These are phyloP conservation scores for Nasonia oneida DNA, from an alignment of 2,888 invertebrate species.

Conservation along the genomic window DNA sequence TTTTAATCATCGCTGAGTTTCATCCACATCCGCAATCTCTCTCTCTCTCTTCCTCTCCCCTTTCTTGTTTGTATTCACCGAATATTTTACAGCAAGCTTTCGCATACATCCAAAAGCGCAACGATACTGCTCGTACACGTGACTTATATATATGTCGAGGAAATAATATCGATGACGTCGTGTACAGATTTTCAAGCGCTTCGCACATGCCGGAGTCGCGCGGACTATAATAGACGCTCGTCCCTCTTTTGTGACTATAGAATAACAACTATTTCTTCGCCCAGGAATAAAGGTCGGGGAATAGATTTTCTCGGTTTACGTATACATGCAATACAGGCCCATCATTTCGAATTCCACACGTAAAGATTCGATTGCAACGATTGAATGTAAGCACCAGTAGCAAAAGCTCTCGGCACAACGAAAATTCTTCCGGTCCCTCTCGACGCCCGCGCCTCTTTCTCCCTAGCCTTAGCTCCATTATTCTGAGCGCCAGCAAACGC, in stretches of 20 bases:
- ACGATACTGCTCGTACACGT: neutral
- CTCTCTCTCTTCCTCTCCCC: no score
- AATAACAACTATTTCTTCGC: neutral
- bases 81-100: conserved; percentile 16
- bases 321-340: neutral
- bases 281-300: neutral
- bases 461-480: neutral
- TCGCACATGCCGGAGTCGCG: neutral
- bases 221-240: neutral
- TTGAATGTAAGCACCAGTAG: no score
- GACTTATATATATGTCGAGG: neutral
- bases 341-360: no score
- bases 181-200: conserved; percentile 42
- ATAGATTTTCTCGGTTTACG: neutral
- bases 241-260: neutral
- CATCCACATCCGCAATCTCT: neutral
- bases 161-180: conserved; percentile 47
- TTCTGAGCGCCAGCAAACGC: neutral
- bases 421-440: neutral
- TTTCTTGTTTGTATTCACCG: conserved; percentile 18
- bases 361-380: no score
- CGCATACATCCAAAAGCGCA: no score
- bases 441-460: neutral
- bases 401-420: neutral
- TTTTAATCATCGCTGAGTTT: conserved; percentile 33